Base-by-base conservation (phyloP, 2,797 vertebrate species). In the Argya squamiceps region DNA sequence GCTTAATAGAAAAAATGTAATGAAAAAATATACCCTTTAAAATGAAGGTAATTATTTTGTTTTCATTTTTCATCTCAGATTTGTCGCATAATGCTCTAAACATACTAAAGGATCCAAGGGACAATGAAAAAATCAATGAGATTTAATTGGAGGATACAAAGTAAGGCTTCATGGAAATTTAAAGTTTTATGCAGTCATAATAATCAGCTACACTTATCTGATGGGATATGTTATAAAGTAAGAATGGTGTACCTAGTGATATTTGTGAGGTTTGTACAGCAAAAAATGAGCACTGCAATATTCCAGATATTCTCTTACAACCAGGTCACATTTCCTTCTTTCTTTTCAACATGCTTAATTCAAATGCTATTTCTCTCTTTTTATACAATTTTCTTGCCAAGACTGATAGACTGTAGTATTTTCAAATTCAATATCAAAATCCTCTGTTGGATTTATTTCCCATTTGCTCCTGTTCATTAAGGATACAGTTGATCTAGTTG, bases 341-440 rank as follows among this genome's bases (percentile, higher is more conserved):
- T 81, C 24, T 84, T 84, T 78, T 49, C 64, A 77, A 68, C 63
- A 88, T 92, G 44, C 81, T 95, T 97, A 83, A 96, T 94, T 95
- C 84, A 97, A 94, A 88, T 1, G 4, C 30, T 73, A 77, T 94
- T 96, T 77, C 58, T 89, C 49, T 84, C 34, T 59, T 75, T 97
- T 84, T 65, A 91, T 81, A 55, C 39, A 86, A 37, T 90, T 90
- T n/a, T 95, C 44, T 92, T 89, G 50, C 56, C 83, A 93, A 88
- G 77, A 84, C 18, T 69, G 83, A 93, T 86, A 86, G 70, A 89
- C 68, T 85, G 44, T 23, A 89, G 80, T 60, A 60, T 92, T 94
- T 95, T 90, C 59, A 70, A 89, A 86, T 92, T 76, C 77, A 77
- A 9, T 86, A 93, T 44, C 47, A 88, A 86, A 96, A 95, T 82